Conservation (phyloP, 2,113 vertebrate genomes). For the Tamias sibiricus region DNA sequence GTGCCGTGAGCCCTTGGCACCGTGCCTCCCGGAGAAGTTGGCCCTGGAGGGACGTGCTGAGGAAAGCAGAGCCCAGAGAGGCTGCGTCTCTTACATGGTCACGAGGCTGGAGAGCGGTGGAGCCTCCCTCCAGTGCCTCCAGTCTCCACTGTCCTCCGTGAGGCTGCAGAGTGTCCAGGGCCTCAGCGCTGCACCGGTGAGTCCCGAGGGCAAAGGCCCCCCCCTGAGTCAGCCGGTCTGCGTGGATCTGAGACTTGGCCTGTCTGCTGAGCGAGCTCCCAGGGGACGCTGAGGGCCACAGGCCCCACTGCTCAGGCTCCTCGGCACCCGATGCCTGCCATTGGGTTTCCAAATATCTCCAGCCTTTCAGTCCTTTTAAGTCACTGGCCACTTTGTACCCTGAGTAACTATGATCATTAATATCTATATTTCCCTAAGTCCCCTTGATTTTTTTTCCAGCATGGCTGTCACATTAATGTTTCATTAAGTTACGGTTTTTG, state of each 20-base stretch:
- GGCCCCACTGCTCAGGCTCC: rapidly evolving
- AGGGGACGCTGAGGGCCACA: rapidly evolving
- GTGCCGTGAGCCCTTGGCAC: rapidly evolving
- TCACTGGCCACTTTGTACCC: not conserved
- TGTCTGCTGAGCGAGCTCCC: not conserved
- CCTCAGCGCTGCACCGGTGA: rapidly evolving
- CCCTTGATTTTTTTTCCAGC: not conserved
- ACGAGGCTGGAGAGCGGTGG: rapidly evolving
- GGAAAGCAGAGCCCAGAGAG: not conserved
- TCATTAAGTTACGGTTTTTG: constrained; percentile 52
- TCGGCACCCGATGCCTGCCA: rapidly evolving
- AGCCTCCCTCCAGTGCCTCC: not conserved
- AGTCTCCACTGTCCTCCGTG: not conserved
- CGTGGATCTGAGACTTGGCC: rapidly evolving
- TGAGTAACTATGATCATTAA: not conserved
- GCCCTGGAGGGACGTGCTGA: not conserved
- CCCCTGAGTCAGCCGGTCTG: not conserved
- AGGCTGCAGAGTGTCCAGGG: not conserved
- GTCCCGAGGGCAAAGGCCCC: no score
- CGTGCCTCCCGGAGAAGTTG: rapidly evolving
- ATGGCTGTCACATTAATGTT: constrained; percentile 56
- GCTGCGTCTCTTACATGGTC: not conserved
- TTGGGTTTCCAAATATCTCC: not conserved
- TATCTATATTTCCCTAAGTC: not conserved
- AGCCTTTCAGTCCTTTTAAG: not conserved